phyloP scores from a whole-genome alignment of 2,888 invertebrate species.

The Tiliacea citrago region DNA sequence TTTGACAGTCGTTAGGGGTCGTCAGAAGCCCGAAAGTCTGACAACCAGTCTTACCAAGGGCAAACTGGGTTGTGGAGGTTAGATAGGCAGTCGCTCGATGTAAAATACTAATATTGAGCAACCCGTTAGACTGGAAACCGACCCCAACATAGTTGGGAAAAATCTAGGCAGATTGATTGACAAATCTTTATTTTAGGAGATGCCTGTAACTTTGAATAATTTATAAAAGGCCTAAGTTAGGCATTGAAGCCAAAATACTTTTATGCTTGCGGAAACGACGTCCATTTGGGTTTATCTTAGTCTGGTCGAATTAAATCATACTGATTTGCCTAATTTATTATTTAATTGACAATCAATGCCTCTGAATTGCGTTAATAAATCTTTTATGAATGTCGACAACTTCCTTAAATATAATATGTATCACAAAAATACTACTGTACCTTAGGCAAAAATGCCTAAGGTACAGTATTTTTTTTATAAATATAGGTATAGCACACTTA shows the following conservation, averaged over 20 bases:
- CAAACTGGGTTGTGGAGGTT: too few species aligned
- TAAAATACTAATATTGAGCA: too few species aligned
- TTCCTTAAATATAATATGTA: constrained; percentile 1
- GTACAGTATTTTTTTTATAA: too few species aligned
- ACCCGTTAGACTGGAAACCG: too few species aligned
- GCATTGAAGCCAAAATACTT: neutral
- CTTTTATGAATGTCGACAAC: constrained; percentile 16
- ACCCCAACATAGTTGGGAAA: too few species aligned
- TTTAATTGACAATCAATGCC: neutral
- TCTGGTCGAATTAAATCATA: neutral
- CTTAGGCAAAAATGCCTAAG: constrained; percentile 8
- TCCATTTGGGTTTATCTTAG: neutral
- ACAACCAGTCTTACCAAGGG: too few species aligned
- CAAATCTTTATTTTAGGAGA: constrained; percentile 1
- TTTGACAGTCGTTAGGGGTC: too few species aligned
- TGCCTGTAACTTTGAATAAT: constrained; percentile 2
- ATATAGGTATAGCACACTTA: constrained; percentile 11
- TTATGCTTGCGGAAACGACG: neutral
- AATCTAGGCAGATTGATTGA: neutral
- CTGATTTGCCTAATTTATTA: neutral
- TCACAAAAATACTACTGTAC: neutral
- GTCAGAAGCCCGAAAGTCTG: too few species aligned
- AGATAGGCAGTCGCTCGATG: too few species aligned
- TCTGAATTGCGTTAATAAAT: constrained; percentile 22
- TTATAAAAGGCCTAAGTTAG: neutral